Conservation (phyloP, 2,797 vertebrate genomes). For the Acipenser ruthenus region DNA sequence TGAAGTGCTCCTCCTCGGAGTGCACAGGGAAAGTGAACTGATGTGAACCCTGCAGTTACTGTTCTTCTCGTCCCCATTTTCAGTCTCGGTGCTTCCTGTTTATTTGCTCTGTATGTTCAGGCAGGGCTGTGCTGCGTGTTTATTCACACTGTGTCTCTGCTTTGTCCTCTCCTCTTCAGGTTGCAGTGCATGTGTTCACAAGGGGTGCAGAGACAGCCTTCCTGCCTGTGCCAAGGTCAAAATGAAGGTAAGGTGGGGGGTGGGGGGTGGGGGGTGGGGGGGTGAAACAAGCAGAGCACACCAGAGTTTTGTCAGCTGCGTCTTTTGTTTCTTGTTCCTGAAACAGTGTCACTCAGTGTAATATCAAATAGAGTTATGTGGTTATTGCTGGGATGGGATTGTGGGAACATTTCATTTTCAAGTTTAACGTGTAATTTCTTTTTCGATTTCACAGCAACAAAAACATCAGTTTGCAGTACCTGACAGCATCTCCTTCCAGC, state of each 20-base stretch:
- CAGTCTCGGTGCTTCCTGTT: not conserved
- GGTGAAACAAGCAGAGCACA: too few species aligned
- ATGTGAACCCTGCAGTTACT: too few species aligned
- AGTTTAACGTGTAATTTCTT: constrained; percentile 23
- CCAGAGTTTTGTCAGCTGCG: not conserved
- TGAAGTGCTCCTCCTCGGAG: too few species aligned
- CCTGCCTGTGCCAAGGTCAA: constrained; percentile 80
- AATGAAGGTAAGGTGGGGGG: constrained; percentile 73
- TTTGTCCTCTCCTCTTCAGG: constrained; percentile 55
- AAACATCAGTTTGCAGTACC: constrained; percentile 63
- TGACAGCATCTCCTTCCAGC: constrained; percentile 68
- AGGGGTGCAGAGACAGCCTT: constrained; percentile 80
- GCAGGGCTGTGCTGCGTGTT: constrained; percentile 5
- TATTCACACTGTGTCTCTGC: constrained; percentile 10
- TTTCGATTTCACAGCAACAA: constrained; percentile 55
- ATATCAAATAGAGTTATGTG: not conserved
- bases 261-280: too few species aligned
- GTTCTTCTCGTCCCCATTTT: not conserved
- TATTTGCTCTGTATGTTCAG: not conserved
- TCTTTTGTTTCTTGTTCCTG: constrained; percentile 1
- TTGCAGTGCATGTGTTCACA: constrained; percentile 83
- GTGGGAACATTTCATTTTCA: constrained; percentile 25
- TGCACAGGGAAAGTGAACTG: too few species aligned
- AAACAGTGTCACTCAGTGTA: too few species aligned
- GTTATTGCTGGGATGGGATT: not conserved